A percentile compares a stretch with the other conserved stretches of the same genome.
Conservation (phyloP, 2,888 invertebrate species). For the Malthinus flaveolus region DNA sequence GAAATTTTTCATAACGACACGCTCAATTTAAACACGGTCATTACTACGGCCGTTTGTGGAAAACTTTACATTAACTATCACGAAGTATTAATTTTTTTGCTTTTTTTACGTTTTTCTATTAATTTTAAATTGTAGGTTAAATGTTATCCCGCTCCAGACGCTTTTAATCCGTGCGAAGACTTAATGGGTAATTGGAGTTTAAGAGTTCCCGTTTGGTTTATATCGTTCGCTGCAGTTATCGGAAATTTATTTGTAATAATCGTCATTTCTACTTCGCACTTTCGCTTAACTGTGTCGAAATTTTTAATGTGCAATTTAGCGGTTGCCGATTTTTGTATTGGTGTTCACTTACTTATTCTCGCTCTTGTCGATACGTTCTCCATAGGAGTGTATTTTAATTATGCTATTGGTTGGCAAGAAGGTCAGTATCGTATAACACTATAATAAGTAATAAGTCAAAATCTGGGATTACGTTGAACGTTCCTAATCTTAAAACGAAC, state of each 20-base stretch:
- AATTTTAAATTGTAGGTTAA: conserved; percentile 45
- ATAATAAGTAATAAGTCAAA: no score
- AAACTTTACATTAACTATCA: conserved; percentile 48
- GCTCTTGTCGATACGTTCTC: conserved; percentile 66
- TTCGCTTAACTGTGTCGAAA: conserved; percentile 57
- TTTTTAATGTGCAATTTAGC: conserved; percentile 72
- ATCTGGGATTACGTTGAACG: no score
- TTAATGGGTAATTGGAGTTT: conserved; percentile 63
- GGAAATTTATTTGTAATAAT: conserved; percentile 68
- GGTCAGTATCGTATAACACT: conserved; percentile 44
- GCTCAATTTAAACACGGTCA: conserved; percentile 37
- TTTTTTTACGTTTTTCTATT: neutral
- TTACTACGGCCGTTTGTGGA: conserved; percentile 47
- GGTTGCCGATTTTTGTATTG: conserved; percentile 69
- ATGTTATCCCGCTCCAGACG: conserved; percentile 62
- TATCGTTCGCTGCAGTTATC: conserved; percentile 62
- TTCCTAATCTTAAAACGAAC: no score
- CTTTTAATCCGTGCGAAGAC: conserved; percentile 68
- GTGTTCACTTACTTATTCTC: conserved; percentile 63
- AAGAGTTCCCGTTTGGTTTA: conserved; percentile 64
- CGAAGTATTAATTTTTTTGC: conserved; percentile 39
- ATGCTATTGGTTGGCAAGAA: conserved; percentile 71
- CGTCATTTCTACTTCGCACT: conserved; percentile 59
- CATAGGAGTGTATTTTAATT: conserved; percentile 67
- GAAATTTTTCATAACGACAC: conserved; percentile 48